Conservation (phyloP, 2,888 invertebrate species). For the Nomada fucata region DNA sequence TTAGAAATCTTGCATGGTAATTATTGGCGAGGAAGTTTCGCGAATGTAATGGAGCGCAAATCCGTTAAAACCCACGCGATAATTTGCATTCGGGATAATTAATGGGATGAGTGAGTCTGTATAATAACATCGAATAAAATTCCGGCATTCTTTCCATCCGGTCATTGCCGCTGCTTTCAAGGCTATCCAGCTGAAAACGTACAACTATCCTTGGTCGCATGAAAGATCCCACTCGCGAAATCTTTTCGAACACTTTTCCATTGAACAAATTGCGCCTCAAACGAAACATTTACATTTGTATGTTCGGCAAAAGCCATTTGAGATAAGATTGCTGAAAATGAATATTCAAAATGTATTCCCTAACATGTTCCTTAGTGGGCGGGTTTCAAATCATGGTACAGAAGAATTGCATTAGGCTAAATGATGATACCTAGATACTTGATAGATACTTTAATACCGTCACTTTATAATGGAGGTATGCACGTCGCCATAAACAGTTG, state of each 20-base stretch:
- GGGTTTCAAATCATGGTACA: no score
- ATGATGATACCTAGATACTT: no score
- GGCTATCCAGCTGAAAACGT: conserved; percentile 30
- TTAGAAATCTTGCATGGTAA: conserved; percentile 1
- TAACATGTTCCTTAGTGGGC: no score
- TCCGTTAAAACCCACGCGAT: conserved; percentile 1
- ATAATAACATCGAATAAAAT: conserved; percentile 34
- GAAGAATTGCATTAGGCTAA: no score
- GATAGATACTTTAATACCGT: no score
- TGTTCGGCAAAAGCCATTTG: not conserved
- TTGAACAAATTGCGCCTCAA: not conserved
- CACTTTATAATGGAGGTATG: no score
- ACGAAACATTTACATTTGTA: conserved; percentile 7
- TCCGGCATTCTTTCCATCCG: conserved; percentile 28
- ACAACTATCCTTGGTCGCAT: not conserved
- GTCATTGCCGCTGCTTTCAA: conserved; percentile 50
- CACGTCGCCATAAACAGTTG: no score
- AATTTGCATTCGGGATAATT: conserved; percentile 9
- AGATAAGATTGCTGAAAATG: not conserved
- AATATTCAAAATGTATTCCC: not conserved
- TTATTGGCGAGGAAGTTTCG: conserved; percentile 7
- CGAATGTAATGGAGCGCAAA: not conserved
- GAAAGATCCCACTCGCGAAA: conserved; percentile 13
- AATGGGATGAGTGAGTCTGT: conserved; percentile 12
- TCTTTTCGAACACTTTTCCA: not conserved